Base-by-base conservation (phyloP, 2,797 vertebrate species). In the Vireo griseus region DNA sequence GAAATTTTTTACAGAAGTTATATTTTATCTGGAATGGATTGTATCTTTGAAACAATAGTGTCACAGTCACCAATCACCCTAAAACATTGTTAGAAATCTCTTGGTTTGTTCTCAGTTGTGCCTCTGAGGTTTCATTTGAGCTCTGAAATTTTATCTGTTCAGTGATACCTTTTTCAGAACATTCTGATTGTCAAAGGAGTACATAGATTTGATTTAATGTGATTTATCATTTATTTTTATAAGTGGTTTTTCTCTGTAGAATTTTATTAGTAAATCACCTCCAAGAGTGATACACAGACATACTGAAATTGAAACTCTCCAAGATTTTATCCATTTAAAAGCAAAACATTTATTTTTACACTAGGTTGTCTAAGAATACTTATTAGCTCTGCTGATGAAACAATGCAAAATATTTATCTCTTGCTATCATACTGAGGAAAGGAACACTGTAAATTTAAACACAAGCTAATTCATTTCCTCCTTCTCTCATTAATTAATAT, bases 41-140 rank as follows among this genome's bases (percentile, higher is more conserved):
- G 7, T 11, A 71, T 75, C 80, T 92, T 95, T 86, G 77, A 94
- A 93, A 83, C 13, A 88, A 47, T 79, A 94, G 19, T 77, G 31
- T 90, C 58, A 74, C 10, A 47, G 52, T 25, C n/a, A 86, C 33
- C 63, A 92, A 57, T 88, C 63, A 92, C 80, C 80, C 81, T 88
- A 75, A 94, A 94, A 95, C 3, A 1, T 78, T 82, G 83, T 94
- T 84, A 88, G 97, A 96, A 73, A 89, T 73, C 51, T 94, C 75
- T 75, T 71, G 5, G 3, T 65, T 76, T 95, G 13, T 55, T 73
- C 73, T 84, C 47, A 52, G 42, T 82, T 83, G 12, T 87, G 39
- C 39, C n/a, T 83, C 59, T 74, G 73, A 96, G 55, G 24, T 55
- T 77, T 85, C 35, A 26, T 86, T 75, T 88, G 45, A 91, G 55